A percentile compares a stretch with the other conserved stretches of the same genome.
phyloP scores from a whole-genome alignment of 2,888 invertebrate species.

The Caenorhabditis uteleia region DNA sequence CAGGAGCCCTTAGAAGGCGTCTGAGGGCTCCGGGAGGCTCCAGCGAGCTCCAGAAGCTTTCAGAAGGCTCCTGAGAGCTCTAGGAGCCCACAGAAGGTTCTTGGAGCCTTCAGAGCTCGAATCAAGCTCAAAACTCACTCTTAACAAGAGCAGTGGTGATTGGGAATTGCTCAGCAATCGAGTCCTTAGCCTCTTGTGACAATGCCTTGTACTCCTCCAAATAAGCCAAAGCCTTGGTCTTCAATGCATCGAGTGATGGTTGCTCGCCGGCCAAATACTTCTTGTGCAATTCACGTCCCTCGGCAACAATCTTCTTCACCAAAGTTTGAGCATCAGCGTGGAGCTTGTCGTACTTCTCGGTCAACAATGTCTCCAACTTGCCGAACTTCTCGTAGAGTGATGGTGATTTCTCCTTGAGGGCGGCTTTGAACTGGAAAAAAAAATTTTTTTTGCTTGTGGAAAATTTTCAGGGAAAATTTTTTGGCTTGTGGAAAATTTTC shows the following conservation, averaged over 20 bases:
- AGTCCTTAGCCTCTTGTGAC: slow-evolving; percentile 57
- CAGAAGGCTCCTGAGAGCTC: too few relatives aligned
- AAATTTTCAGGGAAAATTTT: too few relatives aligned
- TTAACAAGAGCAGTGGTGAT: slow-evolving; percentile 62
- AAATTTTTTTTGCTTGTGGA: too few relatives aligned
- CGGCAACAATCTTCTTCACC: slow-evolving; percentile 57
- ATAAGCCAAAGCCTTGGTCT: slow-evolving; percentile 41
- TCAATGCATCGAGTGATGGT: slow-evolving; percentile 57
- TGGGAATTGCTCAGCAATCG: slow-evolving; percentile 60
- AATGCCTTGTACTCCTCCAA: slow-evolving; percentile 55
- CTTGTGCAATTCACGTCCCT: slow-evolving; percentile 57
- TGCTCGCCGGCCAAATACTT: slow-evolving; percentile 59
- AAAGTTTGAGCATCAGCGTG: slow-evolving; percentile 58
- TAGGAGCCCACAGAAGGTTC: too few relatives aligned
- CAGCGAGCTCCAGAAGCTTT: too few relatives aligned
- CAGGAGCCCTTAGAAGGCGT: too few relatives aligned
- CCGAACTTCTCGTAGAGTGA: slow-evolving; percentile 59
- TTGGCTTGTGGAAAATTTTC: not conserved
- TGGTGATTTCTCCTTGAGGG: slow-evolving; percentile 62
- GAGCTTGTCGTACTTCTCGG: slow-evolving; percentile 54
- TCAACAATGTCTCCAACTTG: slow-evolving; percentile 51
- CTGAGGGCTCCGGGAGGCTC: too few relatives aligned
- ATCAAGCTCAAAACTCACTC: slow-evolving; percentile 28
- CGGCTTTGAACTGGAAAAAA: slow-evolving; percentile 48
- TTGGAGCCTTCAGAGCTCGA: too few relatives aligned